These are phyloP conservation scores for Megalurothrips usitatus DNA, from an alignment of 2,888 invertebrate genomes.

Conservation along the genomic window DNA sequence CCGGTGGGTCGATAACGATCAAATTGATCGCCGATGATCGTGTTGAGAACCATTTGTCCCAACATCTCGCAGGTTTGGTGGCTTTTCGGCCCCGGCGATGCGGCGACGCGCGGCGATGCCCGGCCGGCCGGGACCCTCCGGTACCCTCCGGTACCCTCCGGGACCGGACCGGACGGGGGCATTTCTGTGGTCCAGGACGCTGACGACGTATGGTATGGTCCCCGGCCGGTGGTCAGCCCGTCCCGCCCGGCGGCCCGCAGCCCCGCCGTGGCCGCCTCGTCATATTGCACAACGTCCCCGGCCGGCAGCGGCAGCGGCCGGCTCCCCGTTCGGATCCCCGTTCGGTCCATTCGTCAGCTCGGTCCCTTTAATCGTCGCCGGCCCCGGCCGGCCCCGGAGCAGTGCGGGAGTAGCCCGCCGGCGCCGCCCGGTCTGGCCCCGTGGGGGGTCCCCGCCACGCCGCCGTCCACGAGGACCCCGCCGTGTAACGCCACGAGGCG, in stretches of 20 bases:
- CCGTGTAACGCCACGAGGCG: too few relatives aligned
- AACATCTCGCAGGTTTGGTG: background rate
- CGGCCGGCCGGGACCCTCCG: too few relatives aligned
- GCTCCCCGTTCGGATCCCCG: background rate
- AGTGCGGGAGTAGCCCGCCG: background rate
- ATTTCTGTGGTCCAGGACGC: too few relatives aligned
- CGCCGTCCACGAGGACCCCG: background rate
- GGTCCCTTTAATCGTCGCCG: background rate
- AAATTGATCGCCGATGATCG: slow-evolving; percentile 23
- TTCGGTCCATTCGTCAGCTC: background rate
- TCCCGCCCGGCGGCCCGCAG: too few relatives aligned
- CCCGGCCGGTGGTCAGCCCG: background rate
- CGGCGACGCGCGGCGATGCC: too few relatives aligned
- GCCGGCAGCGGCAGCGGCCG: background rate
- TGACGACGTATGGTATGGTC: background rate
- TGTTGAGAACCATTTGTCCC: slow-evolving; percentile 21
- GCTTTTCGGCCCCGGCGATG: background rate
- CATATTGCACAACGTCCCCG: slow-evolving; percentile 1
- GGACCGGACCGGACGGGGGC: background rate
- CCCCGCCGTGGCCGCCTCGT: background rate
- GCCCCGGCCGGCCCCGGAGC: background rate
- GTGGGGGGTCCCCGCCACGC: background rate
- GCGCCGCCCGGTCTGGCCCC: background rate
- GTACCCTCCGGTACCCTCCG: background rate
- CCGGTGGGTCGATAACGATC: background rate